Base-by-base conservation (phyloP, 2,797 vertebrate species). In the Tapirus indicus region DNA sequence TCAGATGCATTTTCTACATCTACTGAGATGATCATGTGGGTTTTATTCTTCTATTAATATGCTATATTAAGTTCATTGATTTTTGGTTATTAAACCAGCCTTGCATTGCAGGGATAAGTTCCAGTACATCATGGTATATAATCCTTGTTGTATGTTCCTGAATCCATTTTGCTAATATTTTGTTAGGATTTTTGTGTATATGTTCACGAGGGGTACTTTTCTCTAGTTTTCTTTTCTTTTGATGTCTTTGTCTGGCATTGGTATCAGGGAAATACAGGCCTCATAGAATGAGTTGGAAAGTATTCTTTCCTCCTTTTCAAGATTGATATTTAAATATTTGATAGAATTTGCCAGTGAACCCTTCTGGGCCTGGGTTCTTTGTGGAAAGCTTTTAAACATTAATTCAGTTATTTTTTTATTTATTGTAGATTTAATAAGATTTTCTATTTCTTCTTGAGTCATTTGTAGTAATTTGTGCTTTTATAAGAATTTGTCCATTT, bases 321-420 rank as follows among this genome's bases (percentile, higher is more conserved):
- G 58, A 66, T 95, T 71, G 25, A 1, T 68, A 60, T 71, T 95
- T 74, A 41, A 52, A 27, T 92, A 75, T 85, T 79, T 88, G 5
- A 41, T 54, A 35, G 74, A 88, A 60, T 88, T 92, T 29, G 18
- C 41, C 18, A 78, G 23, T 56, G n/a, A 85, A 91, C 7, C 14
- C 90, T 64, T 82, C 68, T 83, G 56, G 58, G 38, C 77, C 25
- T 88, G 47, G 1, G 17, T 90, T 93, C 54, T 89, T 95, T 60
- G 54, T 95, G 83, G 71, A 41, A 84, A 74, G 44, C 11, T 62
- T 88, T 93, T 91, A 64, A 54, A 41, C 74, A 87, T 20, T 91
- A 83, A 94, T 94, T 72, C 14, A 49, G 9, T 62, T 74, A 91
- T 87, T 90, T 92, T 86, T 90, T 92, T 78, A 66, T 38, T 66